A percentile compares a stretch with the other conserved stretches of the same genome.
phyloP scores from a whole-genome alignment of 2,113 vertebrate species.

The Cyphomyrus discorhynchus region DNA sequence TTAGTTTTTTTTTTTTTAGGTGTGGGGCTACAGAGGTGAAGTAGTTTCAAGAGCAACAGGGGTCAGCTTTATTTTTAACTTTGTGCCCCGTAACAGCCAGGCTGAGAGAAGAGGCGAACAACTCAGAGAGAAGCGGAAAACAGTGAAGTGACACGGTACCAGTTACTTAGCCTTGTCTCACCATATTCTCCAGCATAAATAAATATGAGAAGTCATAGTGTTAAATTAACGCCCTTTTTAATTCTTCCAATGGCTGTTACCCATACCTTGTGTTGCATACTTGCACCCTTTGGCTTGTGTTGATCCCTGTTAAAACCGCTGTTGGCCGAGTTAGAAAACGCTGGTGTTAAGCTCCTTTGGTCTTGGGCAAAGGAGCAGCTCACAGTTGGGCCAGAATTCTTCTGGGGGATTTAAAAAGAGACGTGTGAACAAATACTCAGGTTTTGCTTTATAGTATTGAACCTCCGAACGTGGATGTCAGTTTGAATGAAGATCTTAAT shows the following conservation, averaged over 20 bases:
- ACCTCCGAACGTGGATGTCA: not conserved
- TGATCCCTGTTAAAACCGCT: conserved; percentile 43
- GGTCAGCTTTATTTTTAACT: not conserved
- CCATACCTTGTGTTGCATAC: conserved; percentile 63
- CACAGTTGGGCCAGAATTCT: conserved; percentile 43
- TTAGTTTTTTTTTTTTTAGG: conserved; percentile 22
- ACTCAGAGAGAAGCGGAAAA: conserved; percentile 35
- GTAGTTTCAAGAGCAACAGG: not conserved
- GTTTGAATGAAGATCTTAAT: not conserved
- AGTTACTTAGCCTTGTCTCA: conserved; percentile 3
- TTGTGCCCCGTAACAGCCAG: conserved; percentile 6
- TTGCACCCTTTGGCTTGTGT: conserved; percentile 54
- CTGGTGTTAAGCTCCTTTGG: conserved; percentile 53
- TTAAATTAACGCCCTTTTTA: not conserved
- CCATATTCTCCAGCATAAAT: conserved; percentile 15
- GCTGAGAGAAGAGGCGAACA: conserved; percentile 31
- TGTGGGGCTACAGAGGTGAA: conserved; percentile 17
- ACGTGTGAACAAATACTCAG: not conserved
- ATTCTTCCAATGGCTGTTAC: not conserved
- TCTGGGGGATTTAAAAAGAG: conserved; percentile 55
- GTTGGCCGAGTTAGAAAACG: conserved; percentile 54
- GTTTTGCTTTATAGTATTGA: not conserved
- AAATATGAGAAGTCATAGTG: conserved; percentile 21
- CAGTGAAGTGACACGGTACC: conserved; percentile 30
- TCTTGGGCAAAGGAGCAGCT: conserved; percentile 59